Conservation (phyloP, 2,113 vertebrate species). For the Capra hircus region DNA sequence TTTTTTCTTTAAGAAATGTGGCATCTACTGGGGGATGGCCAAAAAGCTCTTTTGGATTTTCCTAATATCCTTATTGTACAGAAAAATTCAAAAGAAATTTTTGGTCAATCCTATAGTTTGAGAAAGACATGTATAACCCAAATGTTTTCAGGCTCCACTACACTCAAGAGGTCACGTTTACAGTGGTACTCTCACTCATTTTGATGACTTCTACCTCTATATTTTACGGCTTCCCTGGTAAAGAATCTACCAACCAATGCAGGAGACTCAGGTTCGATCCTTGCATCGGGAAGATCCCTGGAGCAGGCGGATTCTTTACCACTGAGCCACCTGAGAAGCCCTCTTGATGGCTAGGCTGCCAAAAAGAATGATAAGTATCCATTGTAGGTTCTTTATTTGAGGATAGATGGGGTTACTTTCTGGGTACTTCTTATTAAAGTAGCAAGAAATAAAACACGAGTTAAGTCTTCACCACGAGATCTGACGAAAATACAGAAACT, state of each 20-base stretch:
- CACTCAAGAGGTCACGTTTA: background rate
- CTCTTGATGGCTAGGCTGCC: background rate
- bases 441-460: background rate
- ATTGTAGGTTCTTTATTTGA: background rate
- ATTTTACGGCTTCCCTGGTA: background rate
- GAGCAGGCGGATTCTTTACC: background rate
- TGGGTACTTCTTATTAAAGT: background rate
- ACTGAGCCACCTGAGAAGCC: background rate
- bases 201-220: background rate
- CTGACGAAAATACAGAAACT: background rate
- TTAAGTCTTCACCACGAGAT: background rate
- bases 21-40: background rate
- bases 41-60: background rate
- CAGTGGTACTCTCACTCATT: background rate
- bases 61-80: background rate
- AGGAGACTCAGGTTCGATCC: background rate
- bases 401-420: background rate
- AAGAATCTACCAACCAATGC: background rate
- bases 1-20: background rate
- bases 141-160: background rate
- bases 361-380: background rate
- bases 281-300: accelerated
- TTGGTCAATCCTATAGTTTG: background rate
- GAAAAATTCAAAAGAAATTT: background rate
- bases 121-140: background rate